Base-by-base conservation (phyloP, 2,113 vertebrate genomes). In the Panthera tigris region DNA sequence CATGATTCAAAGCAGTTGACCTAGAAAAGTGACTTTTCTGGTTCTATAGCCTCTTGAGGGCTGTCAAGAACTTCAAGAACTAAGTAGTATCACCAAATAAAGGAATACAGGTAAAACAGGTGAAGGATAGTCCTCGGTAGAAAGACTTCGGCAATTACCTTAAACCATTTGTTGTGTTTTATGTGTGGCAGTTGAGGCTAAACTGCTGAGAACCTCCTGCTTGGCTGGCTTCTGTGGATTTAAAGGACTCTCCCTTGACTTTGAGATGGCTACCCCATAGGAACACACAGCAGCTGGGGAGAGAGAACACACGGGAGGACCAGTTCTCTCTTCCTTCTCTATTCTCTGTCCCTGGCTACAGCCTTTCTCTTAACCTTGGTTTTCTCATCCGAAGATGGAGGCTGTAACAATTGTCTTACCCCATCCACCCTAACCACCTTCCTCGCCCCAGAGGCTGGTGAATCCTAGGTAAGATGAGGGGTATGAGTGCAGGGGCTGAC, bases 21-120 rank as follows among this genome's bases (percentile, higher is more conserved):
- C 27, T 41, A 85, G 31, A 79, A 94, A 80, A 52, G 27, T 36
- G 52, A 66, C 6, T 25, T 69, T 94, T 39, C 68, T 66, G 36
- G 7, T 33, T 69, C 74, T 86, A 1, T 66, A 41, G 31, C 36
- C 2, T 85, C 31, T 79, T 52, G 11, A 89, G 45, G 27, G 25
- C 63, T 73, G 36, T 39, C n/a, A n/a, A 21, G 18, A 90, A 71
- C n/a, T 61, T 87, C 45, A 78, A 48, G 86, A 96, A 88, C 19
- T 48, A 16, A 36, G 45, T 16, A 48, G 80, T 2, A 33, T 45
- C 31, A 55, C n/a, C 52, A 89, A 57, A 74, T 50, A 79, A 96
- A 74, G 66, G 55, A 36, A 66, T 79, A 55, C 12, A 81, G 45
- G 19, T 81, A n/a, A 55, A 61, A 68, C 31, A 36, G 50, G 23